Percentiles rank a stretch among this genome's conserved stretches.
Evolutionary conservation across 2,113 vertebrate genomes (phyloP).

Genomic region (Istiophorus platypterus): DNA sequence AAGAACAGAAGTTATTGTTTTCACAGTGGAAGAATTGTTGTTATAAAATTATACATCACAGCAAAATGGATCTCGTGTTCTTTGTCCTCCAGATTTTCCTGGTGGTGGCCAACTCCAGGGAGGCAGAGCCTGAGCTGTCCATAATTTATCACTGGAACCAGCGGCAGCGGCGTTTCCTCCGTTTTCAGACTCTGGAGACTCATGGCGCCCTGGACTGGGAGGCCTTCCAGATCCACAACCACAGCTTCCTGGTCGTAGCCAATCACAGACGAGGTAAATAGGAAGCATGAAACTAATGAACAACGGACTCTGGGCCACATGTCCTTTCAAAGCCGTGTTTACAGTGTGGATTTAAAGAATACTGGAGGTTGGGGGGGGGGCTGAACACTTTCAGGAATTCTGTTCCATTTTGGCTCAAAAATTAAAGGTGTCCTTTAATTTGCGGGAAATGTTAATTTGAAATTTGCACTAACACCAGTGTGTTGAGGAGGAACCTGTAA

Average conservation of each 20-base stretch:
- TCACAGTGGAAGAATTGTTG: too few relatives aligned
- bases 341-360: too few relatives aligned
- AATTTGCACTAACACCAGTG: too few relatives aligned
- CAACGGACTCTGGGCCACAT: not conserved
- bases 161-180: constrained; percentile 85
- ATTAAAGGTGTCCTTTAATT: too few relatives aligned
- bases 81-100: constrained; percentile 86
- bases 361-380: too few relatives aligned
- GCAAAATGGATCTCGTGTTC: not conserved
- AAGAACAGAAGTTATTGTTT: not conserved
- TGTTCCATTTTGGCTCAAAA: too few relatives aligned
- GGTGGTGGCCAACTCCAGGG: constrained; percentile 88
- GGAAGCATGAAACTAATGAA: not conserved
- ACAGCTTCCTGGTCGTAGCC: constrained; percentile 93
- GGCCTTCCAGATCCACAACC: constrained; percentile 90
- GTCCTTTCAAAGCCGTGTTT: too few relatives aligned
- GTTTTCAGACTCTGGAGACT: constrained; percentile 89
- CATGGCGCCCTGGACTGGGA: constrained; percentile 96
- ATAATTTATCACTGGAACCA: constrained; percentile 78
- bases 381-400: too few relatives aligned
- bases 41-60: too few relatives aligned
- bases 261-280: constrained; percentile 94
- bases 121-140: constrained; percentile 70
- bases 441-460: too few relatives aligned
- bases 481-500: too few relatives aligned